phyloP scores from a whole-genome alignment of 2,113 vertebrate species.

The Salvelinus sp. region DNA sequence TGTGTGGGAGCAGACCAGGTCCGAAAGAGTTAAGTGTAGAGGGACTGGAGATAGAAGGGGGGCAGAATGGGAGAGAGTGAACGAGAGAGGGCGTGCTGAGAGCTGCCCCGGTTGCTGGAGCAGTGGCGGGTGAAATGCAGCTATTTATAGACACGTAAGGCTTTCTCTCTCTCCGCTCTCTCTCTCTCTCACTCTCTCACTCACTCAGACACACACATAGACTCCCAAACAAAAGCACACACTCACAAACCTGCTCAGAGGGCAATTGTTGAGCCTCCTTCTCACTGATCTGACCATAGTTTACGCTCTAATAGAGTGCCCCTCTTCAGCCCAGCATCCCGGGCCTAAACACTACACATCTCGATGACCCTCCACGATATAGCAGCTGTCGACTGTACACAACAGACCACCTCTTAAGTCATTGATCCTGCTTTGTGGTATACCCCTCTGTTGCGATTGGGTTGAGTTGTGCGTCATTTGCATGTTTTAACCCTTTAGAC shows the following conservation, averaged over 20 bases:
- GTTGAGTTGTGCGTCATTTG: no score
- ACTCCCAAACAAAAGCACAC: not conserved
- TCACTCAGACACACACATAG: not conserved
- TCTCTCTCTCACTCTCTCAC: not conserved
- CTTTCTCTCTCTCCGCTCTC: not conserved
- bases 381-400: no score
- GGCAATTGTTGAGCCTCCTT: conserved; percentile 18
- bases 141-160: conserved; percentile 57
- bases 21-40: not conserved
- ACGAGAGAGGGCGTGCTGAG: not conserved
- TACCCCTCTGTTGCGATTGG: no score
- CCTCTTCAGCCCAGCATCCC: not conserved
- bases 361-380: no score
- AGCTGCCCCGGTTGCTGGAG: not conserved
- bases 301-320: not conserved
- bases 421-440: no score
- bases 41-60: no score
- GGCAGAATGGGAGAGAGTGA: not conserved
- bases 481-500: no score
- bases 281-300: conserved; percentile 12
- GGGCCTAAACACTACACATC: not conserved
- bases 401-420: no score
- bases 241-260: conserved; percentile 19
- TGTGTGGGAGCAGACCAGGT: not conserved
- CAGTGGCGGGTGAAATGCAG: conserved; percentile 19